Conservation (phyloP, 2,113 vertebrate genomes). For the Tychaedon coryphoeus region DNA sequence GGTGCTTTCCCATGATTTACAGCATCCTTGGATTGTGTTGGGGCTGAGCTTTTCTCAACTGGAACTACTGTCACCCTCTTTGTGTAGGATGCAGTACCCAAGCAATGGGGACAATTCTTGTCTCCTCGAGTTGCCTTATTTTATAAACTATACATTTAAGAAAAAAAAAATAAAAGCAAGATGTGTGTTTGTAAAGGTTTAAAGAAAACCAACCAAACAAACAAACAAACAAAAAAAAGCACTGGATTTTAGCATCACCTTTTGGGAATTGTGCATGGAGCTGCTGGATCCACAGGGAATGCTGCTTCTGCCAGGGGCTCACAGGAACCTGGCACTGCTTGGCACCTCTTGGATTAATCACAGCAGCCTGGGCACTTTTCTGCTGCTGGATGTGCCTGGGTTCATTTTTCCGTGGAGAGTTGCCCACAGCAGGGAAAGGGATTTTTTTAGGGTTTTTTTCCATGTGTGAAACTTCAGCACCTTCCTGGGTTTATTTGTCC, state of each 20-base stretch:
- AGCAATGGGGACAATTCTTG: neutral
- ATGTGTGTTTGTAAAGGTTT: constrained; percentile 18
- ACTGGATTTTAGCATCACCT: neutral
- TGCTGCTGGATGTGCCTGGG: neutral
- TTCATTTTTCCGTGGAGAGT: neutral
- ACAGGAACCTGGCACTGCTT: neutral
- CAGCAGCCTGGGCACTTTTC: neutral
- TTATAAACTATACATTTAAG: constrained; percentile 44
- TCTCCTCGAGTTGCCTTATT: constrained; percentile 64
- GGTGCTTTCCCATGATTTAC: neutral
- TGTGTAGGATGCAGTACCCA: neutral
- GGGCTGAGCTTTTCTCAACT: neutral
- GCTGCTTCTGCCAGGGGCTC: neutral
- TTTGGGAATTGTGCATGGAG: neutral
- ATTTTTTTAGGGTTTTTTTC: neutral
- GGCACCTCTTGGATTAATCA: neutral
- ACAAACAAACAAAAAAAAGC: accelerated
- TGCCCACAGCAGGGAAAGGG: neutral
- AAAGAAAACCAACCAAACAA: neutral
- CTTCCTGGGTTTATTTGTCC: neutral
- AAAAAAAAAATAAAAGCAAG: neutral
- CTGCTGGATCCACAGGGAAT: neutral
- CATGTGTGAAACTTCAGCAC: accelerated
- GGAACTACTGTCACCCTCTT: neutral
- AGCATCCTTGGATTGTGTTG: neutral